These are phyloP conservation scores for Triplophysa yarkandensis DNA, from an alignment of 2,797 vertebrate species.

Conservation along the genomic window DNA sequence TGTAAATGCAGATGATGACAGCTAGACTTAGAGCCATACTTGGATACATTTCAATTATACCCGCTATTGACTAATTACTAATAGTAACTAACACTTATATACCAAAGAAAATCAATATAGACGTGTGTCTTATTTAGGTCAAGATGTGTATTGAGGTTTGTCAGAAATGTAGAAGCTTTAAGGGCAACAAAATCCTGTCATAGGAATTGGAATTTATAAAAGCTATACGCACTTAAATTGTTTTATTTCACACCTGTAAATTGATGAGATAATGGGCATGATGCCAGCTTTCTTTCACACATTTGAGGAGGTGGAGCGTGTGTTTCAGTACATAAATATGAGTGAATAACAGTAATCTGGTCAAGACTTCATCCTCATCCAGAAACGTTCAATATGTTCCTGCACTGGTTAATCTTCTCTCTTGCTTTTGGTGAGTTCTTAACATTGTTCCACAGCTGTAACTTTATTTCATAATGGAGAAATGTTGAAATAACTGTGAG, in stretches of 20 bases:
- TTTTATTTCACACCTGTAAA: neutral
- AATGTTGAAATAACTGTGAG: neutral
- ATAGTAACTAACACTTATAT: too few species aligned
- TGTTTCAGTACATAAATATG: constrained; percentile 9
- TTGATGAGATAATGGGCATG: neutral
- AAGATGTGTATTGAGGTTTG: too few species aligned
- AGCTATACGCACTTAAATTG: too few species aligned
- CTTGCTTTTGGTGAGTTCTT: neutral
- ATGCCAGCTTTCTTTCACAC: neutral
- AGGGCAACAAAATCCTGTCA: too few species aligned
- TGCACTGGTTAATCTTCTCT: neutral
- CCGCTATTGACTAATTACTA: too few species aligned
- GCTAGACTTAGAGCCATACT: too few species aligned
- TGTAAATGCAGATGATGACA: too few species aligned
- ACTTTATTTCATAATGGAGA: neutral
- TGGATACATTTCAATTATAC: too few species aligned
- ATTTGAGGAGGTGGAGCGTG: neutral
- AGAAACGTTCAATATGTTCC: neutral
- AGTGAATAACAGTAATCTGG: neutral
- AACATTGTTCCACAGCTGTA: neutral
- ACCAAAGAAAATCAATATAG: too few species aligned
- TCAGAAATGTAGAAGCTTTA: too few species aligned
- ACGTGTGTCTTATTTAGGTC: too few species aligned
- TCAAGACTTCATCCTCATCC: neutral
- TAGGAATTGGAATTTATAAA: too few species aligned